phyloP scores from a whole-genome alignment of 2,888 invertebrate species.

The Apotomis capreana region DNA sequence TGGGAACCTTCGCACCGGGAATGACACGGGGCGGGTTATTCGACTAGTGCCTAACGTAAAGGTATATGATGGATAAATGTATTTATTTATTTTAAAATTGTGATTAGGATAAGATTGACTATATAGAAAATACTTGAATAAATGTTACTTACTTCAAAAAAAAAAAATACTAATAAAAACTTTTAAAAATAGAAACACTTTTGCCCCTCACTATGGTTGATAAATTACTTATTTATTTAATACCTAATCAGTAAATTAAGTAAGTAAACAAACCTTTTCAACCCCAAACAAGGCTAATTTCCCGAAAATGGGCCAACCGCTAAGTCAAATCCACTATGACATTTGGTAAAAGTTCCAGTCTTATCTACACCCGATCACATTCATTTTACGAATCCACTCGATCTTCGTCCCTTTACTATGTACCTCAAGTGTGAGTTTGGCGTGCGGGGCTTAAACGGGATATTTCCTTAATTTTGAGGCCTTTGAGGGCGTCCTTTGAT shows the following conservation, averaged over 20 bases:
- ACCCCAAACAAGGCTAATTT: constrained; percentile 16
- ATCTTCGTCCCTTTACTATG: constrained; percentile 16
- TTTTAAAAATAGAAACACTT: no score
- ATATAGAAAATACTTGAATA: no score
- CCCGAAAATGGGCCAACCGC: constrained; percentile 9
- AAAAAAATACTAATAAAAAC: no score
- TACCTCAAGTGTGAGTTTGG: constrained; percentile 17
- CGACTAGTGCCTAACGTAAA: no score
- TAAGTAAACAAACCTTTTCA: not conserved
- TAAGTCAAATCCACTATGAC: constrained; percentile 14
- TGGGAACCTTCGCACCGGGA: no score
- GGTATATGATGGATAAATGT: no score
- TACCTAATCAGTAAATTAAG: not conserved
- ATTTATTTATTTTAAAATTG: no score
- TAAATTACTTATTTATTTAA: not conserved
- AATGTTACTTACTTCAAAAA: no score
- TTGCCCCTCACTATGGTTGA: no score
- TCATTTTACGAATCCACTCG: constrained; percentile 23
- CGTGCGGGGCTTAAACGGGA: constrained; percentile 28
- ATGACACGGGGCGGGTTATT: no score
- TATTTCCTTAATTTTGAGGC: constrained; percentile 42
- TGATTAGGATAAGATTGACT: no score
- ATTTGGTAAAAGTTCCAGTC: constrained; percentile 32
- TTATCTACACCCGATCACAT: constrained; percentile 36
- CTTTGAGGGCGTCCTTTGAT: constrained; percentile 40